phyloP scores from a whole-genome alignment of 2,797 vertebrate species.

The Alauda arvensis region DNA sequence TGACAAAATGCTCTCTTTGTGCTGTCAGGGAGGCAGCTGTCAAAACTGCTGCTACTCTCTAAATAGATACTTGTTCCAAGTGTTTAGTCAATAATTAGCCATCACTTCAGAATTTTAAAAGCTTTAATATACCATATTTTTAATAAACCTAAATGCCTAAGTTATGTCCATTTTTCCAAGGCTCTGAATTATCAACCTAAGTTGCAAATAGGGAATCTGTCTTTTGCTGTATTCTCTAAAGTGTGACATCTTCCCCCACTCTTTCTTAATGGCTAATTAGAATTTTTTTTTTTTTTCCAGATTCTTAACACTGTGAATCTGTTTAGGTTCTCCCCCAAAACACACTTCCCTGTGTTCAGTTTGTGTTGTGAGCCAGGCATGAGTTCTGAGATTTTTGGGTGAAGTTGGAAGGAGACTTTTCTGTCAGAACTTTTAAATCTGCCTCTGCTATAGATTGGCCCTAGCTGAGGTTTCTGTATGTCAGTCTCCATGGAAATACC shows the following conservation, averaged over 20 bases:
- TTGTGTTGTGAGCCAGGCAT: not conserved
- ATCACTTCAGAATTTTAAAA: not conserved
- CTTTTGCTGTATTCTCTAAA: not conserved
- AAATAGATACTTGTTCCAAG: not conserved
- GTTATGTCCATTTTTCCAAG: not conserved
- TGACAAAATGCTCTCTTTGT: conserved; percentile 33
- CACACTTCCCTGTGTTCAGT: not conserved
- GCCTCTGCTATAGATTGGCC: not conserved
- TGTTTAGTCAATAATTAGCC: not conserved
- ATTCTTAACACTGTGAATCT: not conserved
- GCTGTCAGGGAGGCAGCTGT: conserved; percentile 7
- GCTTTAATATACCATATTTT: not conserved
- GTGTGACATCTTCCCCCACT: not conserved
- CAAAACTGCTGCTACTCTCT: not conserved
- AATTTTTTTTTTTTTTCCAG: not conserved
- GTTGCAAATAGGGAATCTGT: not conserved
- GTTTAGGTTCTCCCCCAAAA: not conserved
- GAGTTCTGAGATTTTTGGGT: not conserved
- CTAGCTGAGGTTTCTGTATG: not conserved
- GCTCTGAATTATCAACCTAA: not conserved
- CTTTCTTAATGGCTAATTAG: not conserved
- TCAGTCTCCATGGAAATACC: not conserved
- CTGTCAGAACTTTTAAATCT: not conserved
- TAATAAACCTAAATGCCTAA: not conserved
- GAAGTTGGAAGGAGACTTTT: not conserved